Percentiles rank a stretch among this genome's conserved stretches.
phyloP scores from a whole-genome alignment of 2,797 vertebrate genomes.

The Sandelia bainsii region DNA sequence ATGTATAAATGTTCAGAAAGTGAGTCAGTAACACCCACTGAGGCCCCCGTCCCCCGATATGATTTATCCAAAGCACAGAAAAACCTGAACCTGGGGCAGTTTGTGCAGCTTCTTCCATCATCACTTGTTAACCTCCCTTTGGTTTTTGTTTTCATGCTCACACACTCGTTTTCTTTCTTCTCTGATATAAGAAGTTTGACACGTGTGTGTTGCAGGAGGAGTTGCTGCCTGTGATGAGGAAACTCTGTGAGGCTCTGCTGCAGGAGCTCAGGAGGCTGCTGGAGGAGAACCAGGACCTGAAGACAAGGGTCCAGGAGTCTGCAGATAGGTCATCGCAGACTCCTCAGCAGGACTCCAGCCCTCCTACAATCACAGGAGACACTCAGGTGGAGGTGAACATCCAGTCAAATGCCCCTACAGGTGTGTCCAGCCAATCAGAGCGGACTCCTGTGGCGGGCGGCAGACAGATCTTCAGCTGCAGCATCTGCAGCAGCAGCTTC shows the following conservation, averaged over 20 bases:
- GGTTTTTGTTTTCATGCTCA: too few species aligned
- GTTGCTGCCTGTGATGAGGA: slow-evolving; percentile 19
- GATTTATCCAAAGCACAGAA: too few species aligned
- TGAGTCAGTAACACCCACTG: too few species aligned
- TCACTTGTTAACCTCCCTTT: too few species aligned
- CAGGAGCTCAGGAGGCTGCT: slow-evolving; percentile 51
- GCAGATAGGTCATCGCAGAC: not conserved
- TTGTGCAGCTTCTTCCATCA: too few species aligned
- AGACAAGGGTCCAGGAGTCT: not conserved
- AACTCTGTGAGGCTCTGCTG: slow-evolving; percentile 35
- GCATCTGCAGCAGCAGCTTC: slow-evolving; percentile 44
- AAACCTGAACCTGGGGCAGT: too few species aligned
- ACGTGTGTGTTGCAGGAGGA: slow-evolving; percentile 18
- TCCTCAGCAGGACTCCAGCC: not conserved
- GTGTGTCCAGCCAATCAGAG: not conserved
- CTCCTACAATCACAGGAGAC: not conserved
- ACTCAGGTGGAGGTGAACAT: not conserved
- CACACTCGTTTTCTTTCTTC: too few species aligned
- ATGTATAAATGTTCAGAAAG: too few species aligned
- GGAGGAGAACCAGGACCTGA: slow-evolving; percentile 20
- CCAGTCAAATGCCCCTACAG: not conserved
- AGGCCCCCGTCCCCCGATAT: too few species aligned
- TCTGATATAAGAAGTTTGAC: too few species aligned
- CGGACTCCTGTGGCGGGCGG: not conserved
- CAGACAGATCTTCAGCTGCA: slow-evolving; percentile 33